These are phyloP conservation scores for Dorcus hopei DNA, from an alignment of 2,888 invertebrate genomes.

Conservation along the genomic window DNA sequence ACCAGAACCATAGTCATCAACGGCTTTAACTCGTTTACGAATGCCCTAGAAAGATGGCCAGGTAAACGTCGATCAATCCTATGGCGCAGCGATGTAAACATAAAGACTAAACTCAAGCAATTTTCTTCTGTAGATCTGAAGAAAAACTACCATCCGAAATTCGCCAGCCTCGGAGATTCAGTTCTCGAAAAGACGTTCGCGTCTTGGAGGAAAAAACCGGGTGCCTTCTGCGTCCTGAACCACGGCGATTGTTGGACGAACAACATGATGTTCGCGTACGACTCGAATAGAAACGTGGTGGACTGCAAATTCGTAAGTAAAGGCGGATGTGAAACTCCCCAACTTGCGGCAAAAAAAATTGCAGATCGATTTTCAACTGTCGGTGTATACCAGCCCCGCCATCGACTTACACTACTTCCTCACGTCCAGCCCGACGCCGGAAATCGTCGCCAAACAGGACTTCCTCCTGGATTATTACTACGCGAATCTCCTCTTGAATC, in stretches of 20 bases:
- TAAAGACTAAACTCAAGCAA: too few species aligned
- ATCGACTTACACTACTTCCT: slow-evolving; percentile 48
- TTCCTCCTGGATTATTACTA: slow-evolving; percentile 35
- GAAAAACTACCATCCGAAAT: slow-evolving; percentile 43
- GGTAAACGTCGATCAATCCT: slow-evolving; percentile 27
- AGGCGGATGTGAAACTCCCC: too few species aligned
- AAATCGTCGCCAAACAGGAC: slow-evolving; percentile 32
- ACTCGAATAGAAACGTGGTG: slow-evolving; percentile 38
- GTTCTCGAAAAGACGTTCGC: slow-evolving; percentile 30
- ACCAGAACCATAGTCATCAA: slow-evolving; percentile 31
- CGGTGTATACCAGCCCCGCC: slow-evolving; percentile 44
- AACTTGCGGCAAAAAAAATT: slow-evolving; percentile 22
- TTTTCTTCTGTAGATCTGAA: slow-evolving; percentile 36
- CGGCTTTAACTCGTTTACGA: slow-evolving; percentile 37
- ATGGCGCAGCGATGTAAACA: too few species aligned
- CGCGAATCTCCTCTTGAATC: slow-evolving; percentile 30
- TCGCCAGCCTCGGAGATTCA: slow-evolving; percentile 39
- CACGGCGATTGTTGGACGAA: slow-evolving; percentile 57
- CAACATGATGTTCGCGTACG: slow-evolving; percentile 53
- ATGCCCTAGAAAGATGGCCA: slow-evolving; percentile 47
- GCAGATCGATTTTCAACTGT: slow-evolving; percentile 50
- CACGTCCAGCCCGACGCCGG: slow-evolving; percentile 38
- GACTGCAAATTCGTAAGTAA: slow-evolving; percentile 48
- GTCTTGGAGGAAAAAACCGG: slow-evolving; percentile 31
- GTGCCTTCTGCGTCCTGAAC: slow-evolving; percentile 50